Evolutionary conservation across 2,888 invertebrate genomes (phyloP), one percentile per base, ranked within the genome.

Genomic region (Norana najaformis): DNA sequence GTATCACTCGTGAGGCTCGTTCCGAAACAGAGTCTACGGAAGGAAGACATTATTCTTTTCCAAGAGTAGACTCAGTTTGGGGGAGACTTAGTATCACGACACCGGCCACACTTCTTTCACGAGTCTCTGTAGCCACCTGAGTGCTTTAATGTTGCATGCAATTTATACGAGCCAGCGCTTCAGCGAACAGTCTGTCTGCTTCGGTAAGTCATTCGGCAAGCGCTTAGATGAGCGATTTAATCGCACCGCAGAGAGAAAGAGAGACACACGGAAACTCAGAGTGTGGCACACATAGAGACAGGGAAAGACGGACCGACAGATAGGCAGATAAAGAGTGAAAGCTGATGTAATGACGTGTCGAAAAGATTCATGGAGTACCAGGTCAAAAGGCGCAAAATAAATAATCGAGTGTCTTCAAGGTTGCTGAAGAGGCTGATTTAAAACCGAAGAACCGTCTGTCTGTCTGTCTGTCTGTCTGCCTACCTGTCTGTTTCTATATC

Each of bases 281-380:
- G 11, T n/a, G 69, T n/a, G 69, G n/a, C 30, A n/a, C 11, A n/a
- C n/a, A 11, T 0, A 69, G 69, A 69, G 69, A 16, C 30, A 69
- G n/a, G n/a, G n/a, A 69, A 69, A n/a, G 8, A 8, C 30, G n/a
- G 69, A n/a, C 30, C 16, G 69, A n/a, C 30, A 69, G 13, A n/a
- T 13, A 69, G 69, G n/a, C n/a, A 69, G 69, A 69, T 69, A 69
- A 69, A 69, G 69, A n/a, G 8, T 69, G 69, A 69, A 30, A 69
- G 69, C 69, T 69, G 69, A 69, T n/a, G 69, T 69, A 69, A 69
- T 69, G 69, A 69, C n/a, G 69, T 69, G 69, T 69, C 69, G n/a
- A 69, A n/a, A 69, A 6, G 69, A 69, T 69, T 69, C n/a, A 69
- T 69, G 69, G 69, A 69, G n/a, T 16, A n/a, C 69, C 69, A 69